Evolutionary conservation across 2,113 vertebrate species (phyloP), one percentile per base, ranked within the genome.

Genomic region (Perognathus longimembris): DNA sequence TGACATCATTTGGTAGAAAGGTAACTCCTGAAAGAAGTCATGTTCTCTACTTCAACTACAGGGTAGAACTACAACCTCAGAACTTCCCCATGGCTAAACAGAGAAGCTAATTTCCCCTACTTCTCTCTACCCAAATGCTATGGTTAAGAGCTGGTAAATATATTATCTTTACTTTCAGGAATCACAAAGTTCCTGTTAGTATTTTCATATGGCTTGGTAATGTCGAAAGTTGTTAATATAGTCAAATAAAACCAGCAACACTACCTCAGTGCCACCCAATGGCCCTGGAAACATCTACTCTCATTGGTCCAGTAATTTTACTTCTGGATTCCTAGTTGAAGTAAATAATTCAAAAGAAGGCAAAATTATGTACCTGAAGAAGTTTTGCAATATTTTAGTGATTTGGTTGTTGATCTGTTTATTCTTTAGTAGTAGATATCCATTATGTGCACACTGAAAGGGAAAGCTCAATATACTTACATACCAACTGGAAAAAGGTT

Each of bases 181-280:
- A 69, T 45, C 67, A 75, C 6, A 74, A 7, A 89, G 2, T 85
- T 91, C 8, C 26, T 80, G 70, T 54, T 40, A 91, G 64, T 15
- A 86, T 64, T 78, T 61, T 83, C 40, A 83, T 18, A 59, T 75
- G 20, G 10, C 12, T 69, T 70, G 32, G 26, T 8, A 45, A 63
- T 85, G 92, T n/a, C 90, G 66, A 94, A 93, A 28, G 7, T 26
- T 74, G 50, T 61, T 89, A 74, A 71, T 86, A 79, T 20, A 77
- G 61, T 66, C 61, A 64, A 88, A 89, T 80, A 85, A 90, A 95
- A 85, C 90, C 28, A 57, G 75, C 92, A 84, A 18, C n/a, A 70
- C 66, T 87, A 59, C 50, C 74, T 61, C 38, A 84, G 73, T 38
- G 50, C 57, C 26, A 22, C 54, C 30, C 61, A 87, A 84, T 5